Base-by-base conservation (phyloP, 2,797 vertebrate species). In the Sternarchorhynchus goeldii region DNA sequence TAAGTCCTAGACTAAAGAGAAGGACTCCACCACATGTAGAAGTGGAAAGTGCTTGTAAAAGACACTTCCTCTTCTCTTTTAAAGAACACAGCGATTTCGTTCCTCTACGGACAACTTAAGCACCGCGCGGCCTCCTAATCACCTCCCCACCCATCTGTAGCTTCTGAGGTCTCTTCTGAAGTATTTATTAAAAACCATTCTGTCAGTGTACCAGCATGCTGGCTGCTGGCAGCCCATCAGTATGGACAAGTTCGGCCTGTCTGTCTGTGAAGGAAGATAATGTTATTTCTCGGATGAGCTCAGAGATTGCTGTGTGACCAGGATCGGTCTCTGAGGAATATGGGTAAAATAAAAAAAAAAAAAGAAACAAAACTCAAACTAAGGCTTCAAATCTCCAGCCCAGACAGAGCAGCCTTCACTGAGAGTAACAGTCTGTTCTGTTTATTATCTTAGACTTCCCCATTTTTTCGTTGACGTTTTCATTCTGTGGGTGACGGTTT, bases 211-310 rank as follows among this genome's bases (percentile, higher is more conserved):
- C 66, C 41, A 67, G 55, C 41, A 62, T 41, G 29, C 60, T 20
- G 59, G 21, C 17, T 10, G 25, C 32, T 63, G 57, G 18, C 2
- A 66, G 57, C 21, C 32, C 7, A n/a, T 69, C 56, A 63, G 39
- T 63, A 18, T 55, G 62, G 29, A 53, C 56, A 39, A 66, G 62
- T 65, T 59, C 72, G 75, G 69, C 56, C 75, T 34, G 60, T 59
- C 55, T 16, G 58, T 70, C 55, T 76, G 81, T 31, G 17, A 59
- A 56, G 62, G 41, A 76, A 45, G 78, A 78, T 75, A 68, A 66
- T 74, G 76, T 82, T 76, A 66, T 78, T 77, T 79, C 39, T 81
- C 60, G 57, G 69, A 85, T 74, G 73, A 67, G 60, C 36, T 66
- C 59, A 1, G 20, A 80, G 79, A 78, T 76, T 71, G 63, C 31